phyloP scores from a whole-genome alignment of 2,113 vertebrate species.

The Elaphurus davidianus region DNA sequence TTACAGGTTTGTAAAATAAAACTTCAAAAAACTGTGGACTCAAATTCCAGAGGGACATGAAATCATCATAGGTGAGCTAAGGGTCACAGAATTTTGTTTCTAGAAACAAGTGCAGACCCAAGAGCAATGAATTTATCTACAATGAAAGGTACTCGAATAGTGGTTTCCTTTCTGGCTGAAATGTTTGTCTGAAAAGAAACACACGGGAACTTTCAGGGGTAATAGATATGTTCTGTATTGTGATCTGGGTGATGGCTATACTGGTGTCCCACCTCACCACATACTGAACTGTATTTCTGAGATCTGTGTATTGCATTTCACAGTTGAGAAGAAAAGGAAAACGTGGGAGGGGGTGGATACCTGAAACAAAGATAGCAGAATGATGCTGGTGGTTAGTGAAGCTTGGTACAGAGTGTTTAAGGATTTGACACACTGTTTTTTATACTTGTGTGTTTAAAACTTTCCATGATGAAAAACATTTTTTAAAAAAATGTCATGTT shows the following conservation, averaged over 20 bases:
- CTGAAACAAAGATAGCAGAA: not conserved
- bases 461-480: not conserved
- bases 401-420: not conserved
- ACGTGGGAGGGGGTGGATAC: accelerated
- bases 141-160: accelerated
- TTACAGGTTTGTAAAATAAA: not conserved
- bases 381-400: not conserved
- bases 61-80: not conserved
- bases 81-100: not conserved
- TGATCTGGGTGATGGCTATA: not conserved
- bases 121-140: not conserved
- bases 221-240: not conserved
- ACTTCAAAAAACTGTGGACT: not conserved
- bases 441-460: not conserved
- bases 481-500: not conserved
- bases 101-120: not conserved
- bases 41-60: not conserved
- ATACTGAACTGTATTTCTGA: not conserved
- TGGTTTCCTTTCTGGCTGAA: not conserved
- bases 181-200: not conserved
- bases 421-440: not conserved
- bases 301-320: not conserved
- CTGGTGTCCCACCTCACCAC: not conserved
- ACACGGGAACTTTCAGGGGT: too few species aligned
- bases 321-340: not conserved